Evolutionary conservation across 2,888 invertebrate genomes (phyloP).

Genomic region (Bembecia ichneumoniformis): DNA sequence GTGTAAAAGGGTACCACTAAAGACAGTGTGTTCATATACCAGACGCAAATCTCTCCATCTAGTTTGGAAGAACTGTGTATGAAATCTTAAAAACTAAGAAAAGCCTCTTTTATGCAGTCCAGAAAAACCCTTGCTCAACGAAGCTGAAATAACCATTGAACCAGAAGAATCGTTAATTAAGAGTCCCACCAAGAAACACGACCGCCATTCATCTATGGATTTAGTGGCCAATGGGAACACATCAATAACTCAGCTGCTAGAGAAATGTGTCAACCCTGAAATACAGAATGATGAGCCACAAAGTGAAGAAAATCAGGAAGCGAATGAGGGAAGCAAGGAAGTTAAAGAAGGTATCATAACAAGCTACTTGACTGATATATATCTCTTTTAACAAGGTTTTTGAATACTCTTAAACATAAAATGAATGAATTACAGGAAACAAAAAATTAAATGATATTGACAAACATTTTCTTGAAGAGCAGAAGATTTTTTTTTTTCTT

Average conservation of each 20-base stretch:
- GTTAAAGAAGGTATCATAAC: conserved; percentile 3
- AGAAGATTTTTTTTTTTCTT: no score
- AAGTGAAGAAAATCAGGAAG: conserved; percentile 12
- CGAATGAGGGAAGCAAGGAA: conserved; percentile 13
- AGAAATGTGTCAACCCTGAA: conserved; percentile 50
- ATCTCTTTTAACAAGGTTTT: no score
- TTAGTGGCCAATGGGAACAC: conserved; percentile 48
- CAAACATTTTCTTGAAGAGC: no score
- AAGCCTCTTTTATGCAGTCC: conserved; percentile 25
- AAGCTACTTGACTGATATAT: no score
- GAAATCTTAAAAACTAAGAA: no score
- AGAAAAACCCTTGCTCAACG: conserved; percentile 56
- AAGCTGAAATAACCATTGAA: conserved; percentile 61
- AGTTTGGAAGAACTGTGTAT: no score
- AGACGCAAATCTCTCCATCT: no score
- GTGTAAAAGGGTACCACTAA: no score
- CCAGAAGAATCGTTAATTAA: conserved; percentile 35
- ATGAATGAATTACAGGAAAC: no score
- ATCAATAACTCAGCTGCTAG: conserved; percentile 56
- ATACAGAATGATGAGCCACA: conserved; percentile 12
- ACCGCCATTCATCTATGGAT: conserved; percentile 66
- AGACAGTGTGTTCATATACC: no score
- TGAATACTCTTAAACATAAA: no score
- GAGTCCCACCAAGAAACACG: conserved; percentile 48
- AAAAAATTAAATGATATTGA: no score